These are phyloP conservation scores for Cantharis lateralis DNA, from an alignment of 2,888 invertebrate species.

Conservation along the genomic window DNA sequence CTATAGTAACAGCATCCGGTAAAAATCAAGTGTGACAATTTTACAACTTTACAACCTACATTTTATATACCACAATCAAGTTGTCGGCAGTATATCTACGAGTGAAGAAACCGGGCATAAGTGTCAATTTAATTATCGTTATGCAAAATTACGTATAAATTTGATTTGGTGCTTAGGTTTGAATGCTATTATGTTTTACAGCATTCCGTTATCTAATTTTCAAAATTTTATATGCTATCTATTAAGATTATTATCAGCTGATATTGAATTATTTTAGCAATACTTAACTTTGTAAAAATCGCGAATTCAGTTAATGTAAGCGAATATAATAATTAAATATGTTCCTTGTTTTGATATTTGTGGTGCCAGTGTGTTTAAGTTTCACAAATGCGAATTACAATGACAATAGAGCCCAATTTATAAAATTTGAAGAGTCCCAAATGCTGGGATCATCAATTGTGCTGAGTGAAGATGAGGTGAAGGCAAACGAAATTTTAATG, in stretches of 20 bases:
- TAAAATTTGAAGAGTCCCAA: conserved; percentile 8
- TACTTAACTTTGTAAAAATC: not conserved
- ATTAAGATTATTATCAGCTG: not conserved
- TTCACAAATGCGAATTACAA: conserved; percentile 16
- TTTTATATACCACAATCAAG: too few species aligned
- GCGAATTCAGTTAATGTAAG: not conserved
- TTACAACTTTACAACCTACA: too few species aligned
- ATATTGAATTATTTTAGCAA: not conserved
- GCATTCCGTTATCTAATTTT: too few species aligned
- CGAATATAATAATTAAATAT: not conserved
- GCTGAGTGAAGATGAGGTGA: conserved; percentile 41
- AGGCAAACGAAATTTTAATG: conserved; percentile 44
- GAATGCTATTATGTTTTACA: too few species aligned
- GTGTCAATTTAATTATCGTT: too few species aligned
- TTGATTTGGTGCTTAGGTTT: too few species aligned
- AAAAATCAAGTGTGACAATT: too few species aligned
- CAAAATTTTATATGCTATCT: not conserved
- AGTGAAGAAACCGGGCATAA: too few species aligned
- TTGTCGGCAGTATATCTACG: too few species aligned
- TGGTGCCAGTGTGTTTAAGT: not conserved
- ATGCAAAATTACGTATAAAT: too few species aligned
- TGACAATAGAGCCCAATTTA: conserved; percentile 17
- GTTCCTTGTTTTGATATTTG: not conserved
- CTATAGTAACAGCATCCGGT: too few species aligned
- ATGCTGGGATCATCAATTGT: conserved; percentile 22